A percentile compares a stretch with the other conserved stretches of the same genome.
Conservation (phyloP, 2,797 vertebrate genomes). For the Nasua narica region DNA sequence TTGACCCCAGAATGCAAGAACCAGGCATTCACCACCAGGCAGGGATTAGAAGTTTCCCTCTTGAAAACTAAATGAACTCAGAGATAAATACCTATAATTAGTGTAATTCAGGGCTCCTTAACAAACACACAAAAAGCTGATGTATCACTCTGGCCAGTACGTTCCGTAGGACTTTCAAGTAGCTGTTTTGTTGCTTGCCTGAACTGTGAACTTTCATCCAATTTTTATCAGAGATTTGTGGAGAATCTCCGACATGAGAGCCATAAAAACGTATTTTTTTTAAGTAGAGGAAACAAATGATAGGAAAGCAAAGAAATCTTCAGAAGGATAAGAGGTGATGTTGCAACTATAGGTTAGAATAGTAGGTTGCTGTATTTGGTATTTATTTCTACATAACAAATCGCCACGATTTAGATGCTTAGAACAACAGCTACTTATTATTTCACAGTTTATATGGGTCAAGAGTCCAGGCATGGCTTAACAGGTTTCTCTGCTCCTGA, state of each 20-base stretch:
- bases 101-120: not conserved
- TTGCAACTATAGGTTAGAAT: not conserved
- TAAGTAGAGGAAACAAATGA: not conserved
- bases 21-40: not conserved
- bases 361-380: not conserved
- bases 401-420: not conserved
- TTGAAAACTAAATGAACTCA: not conserved
- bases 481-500: not conserved
- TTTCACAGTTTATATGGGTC: not conserved
- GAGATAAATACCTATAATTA: not conserved
- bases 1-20: not conserved
- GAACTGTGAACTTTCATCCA: not conserved
- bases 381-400: not conserved
- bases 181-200: not conserved
- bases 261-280: not conserved
- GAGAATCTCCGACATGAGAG: not conserved
- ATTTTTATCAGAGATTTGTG: not conserved
- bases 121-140: not conserved
- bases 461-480: not conserved
- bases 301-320: not conserved
- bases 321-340: not conserved
- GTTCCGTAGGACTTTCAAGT: not conserved
- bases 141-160: not conserved
- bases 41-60: not conserved
- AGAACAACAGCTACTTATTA: not conserved